Percentiles rank a stretch among this genome's conserved stretches.
phyloP scores from a whole-genome alignment of 2,797 vertebrate species.

The Pelobates cultripes region DNA sequence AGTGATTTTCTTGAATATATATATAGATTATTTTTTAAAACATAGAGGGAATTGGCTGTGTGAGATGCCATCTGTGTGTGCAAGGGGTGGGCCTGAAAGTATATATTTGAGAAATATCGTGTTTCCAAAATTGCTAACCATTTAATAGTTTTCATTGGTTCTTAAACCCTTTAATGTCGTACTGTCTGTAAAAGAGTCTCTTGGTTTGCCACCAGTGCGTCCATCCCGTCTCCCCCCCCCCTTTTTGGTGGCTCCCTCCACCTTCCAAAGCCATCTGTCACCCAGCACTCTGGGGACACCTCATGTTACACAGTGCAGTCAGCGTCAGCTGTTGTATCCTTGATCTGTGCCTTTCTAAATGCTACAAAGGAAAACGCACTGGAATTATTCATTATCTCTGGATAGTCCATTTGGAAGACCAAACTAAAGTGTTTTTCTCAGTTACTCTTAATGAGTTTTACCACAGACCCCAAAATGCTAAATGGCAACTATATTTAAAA shows the following conservation, averaged over 20 bases:
- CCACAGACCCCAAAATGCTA: too few relatives aligned
- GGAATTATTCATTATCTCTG: not conserved
- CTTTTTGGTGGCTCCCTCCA: not conserved
- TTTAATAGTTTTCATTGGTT: not conserved
- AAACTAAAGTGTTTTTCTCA: not conserved
- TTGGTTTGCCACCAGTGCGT: not conserved
- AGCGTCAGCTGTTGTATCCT: slow-evolving; percentile 39
- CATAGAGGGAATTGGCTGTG: too few relatives aligned
- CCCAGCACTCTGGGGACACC: slow-evolving; percentile 19
- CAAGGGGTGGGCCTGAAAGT: too few relatives aligned
- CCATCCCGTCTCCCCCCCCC: not conserved
- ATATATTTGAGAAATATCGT: too few relatives aligned
- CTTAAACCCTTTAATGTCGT: not conserved
- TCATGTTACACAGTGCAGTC: slow-evolving; percentile 36
- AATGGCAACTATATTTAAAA: too few relatives aligned
- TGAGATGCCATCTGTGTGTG: too few relatives aligned
- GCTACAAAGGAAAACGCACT: not conserved
- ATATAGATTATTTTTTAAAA: too few relatives aligned
- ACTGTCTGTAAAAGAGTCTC: not conserved
- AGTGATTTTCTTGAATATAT: too few relatives aligned
- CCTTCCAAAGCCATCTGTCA: slow-evolving; percentile 31
- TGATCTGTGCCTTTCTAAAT: not conserved
- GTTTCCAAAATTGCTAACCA: too few relatives aligned
- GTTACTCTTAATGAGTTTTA: too few relatives aligned
- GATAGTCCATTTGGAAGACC: not conserved